Base-by-base conservation (phyloP, 2,113 vertebrate genomes). In the Scopus umbretta region DNA sequence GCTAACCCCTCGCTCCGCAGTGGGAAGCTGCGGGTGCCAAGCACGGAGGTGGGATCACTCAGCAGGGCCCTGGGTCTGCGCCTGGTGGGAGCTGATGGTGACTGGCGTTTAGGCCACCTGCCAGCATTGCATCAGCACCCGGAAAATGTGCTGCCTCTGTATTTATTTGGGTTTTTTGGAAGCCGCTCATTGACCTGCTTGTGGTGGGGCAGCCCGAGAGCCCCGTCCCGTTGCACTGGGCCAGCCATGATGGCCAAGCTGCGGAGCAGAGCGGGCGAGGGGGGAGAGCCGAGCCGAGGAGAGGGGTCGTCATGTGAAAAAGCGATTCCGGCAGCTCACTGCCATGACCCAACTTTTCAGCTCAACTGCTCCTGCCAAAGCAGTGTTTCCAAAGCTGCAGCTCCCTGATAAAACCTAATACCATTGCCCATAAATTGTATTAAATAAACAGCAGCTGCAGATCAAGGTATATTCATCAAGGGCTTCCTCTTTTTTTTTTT, bases 381-480 rank as follows among this genome's bases (percentile, higher is more conserved):
- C 87, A 91, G 83, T 8, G 38, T 58, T 92, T 97, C 91, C 92
- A 94, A 92, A 93, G 95, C 95, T 97, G 95, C 94, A 97, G 92
- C 93, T 97, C 94, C 86, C 97, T 96, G 96, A 97, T 97, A 97
- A 97, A 97, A 96, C 95, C 95, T 92, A 96, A 97, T 94, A 92
- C 93, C 93, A 16, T 73, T 55, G 80, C 95, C 96, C 95, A 96
- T 97, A 96, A 97, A 97, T 92, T 92, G 96, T 88, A 95, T 92
- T 96, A 95, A 93, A 94, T 91, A 96, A 97, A 97, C 97, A 97
- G 96, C 97, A 97, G 97, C 97, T 97, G 96, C 95, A 96, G 86
- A 96, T 96, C 95, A 96, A 97, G 96, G 97, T 96, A 94, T 88
- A 96, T 95, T 82, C 97, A 96, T 97, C 95, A 95, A 94, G 88